phyloP scores from a whole-genome alignment of 2,888 invertebrate genomes.

The Acrocyrtus sp. region DNA sequence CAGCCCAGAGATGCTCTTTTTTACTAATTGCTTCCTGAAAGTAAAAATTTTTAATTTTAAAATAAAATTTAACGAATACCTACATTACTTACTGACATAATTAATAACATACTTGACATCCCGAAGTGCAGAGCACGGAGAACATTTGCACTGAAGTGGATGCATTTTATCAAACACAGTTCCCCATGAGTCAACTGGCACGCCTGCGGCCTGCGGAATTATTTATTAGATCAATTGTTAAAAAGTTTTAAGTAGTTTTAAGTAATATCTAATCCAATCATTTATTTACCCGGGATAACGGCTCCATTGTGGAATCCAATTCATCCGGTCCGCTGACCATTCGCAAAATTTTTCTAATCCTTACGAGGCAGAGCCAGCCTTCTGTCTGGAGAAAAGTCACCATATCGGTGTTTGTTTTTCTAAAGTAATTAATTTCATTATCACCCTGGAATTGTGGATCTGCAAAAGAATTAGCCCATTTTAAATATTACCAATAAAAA shows the following conservation, averaged over 20 bases:
- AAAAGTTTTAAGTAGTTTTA: no score
- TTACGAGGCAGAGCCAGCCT: slow-evolving; percentile 40
- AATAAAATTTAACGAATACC: no score
- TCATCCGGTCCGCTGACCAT: slow-evolving; percentile 26
- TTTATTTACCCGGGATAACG: slow-evolving; percentile 20
- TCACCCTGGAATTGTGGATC: slow-evolving; percentile 47
- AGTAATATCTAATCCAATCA: not conserved
- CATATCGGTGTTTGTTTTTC: slow-evolving; percentile 37
- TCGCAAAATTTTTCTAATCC: slow-evolving; percentile 37
- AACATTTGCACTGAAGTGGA: slow-evolving; percentile 24
- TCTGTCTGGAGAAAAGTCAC: slow-evolving; percentile 45
- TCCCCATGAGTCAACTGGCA: slow-evolving; percentile 36
- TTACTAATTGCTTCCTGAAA: slow-evolving; percentile 33
- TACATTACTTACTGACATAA: not conserved
- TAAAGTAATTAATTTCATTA: slow-evolving; percentile 41
- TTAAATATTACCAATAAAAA: not conserved
- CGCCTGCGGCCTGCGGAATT: slow-evolving; percentile 23
- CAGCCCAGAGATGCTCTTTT: slow-evolving; percentile 34
- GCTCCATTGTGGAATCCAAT: slow-evolving; percentile 28
- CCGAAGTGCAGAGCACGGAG: slow-evolving; percentile 32
- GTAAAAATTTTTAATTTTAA: no score
- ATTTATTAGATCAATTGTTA: no score
- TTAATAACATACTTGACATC: slow-evolving; percentile 33
- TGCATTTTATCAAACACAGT: slow-evolving; percentile 39
- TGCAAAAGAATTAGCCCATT: slow-evolving; percentile 9